Percentiles rank a stretch among this genome's conserved stretches.
These are phyloP conservation scores for Ibycter americanus DNA, from an alignment of 2,797 vertebrate species.

Conservation along the genomic window DNA sequence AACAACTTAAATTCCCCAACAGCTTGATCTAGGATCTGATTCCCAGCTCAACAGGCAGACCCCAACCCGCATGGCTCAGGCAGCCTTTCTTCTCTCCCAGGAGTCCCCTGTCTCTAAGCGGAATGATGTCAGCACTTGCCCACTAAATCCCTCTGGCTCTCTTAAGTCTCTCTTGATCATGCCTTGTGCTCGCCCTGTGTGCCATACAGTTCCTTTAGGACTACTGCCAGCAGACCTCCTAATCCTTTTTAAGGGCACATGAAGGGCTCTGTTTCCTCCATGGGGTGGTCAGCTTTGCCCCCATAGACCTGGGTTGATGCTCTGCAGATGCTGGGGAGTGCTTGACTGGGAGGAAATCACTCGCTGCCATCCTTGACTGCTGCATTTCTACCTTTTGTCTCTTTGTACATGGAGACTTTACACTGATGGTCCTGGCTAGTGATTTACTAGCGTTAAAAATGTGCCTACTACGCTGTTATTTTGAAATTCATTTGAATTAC, in stretches of 20 bases:
- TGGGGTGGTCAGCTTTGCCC: background rate
- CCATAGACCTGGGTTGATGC: background rate
- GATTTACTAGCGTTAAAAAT: background rate
- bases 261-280: background rate
- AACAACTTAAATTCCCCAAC: background rate
- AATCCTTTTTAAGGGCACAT: background rate
- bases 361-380: rapidly evolving
- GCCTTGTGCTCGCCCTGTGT: background rate
- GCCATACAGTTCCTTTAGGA: background rate
- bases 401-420: background rate
- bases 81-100: background rate
- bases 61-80: background rate
- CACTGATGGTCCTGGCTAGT: background rate
- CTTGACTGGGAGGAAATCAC: background rate
- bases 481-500: background rate
- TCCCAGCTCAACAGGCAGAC: background rate
- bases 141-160: background rate
- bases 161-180: background rate
- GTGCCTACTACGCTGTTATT: background rate
- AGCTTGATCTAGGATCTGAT: background rate
- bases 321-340: background rate
- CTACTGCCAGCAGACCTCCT: background rate
- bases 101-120: background rate
- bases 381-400: background rate
- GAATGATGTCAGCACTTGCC: background rate